Conservation (phyloP, 2,888 invertebrate species). For the Drosophila hawaiiensis region DNA sequence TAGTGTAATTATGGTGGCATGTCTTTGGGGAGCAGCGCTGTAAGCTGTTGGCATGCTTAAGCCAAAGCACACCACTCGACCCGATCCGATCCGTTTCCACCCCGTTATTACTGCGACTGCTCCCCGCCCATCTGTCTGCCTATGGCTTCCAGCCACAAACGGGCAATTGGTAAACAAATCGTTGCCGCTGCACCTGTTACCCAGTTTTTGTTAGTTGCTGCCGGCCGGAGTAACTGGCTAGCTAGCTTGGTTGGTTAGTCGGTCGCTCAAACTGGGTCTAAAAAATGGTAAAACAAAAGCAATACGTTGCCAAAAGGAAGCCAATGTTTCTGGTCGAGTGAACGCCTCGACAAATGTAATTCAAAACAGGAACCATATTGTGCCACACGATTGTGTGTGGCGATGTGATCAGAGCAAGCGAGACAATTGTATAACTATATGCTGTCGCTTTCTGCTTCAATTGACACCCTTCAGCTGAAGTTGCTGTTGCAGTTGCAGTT, state of each 20-base stretch:
- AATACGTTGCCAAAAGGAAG: conserved; percentile 64
- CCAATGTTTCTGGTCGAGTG: conserved; percentile 78
- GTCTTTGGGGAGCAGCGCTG: conserved; percentile 23
- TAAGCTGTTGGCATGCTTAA: conserved; percentile 30
- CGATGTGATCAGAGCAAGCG: conserved; percentile 16
- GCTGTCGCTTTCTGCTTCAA: conserved; percentile 73
- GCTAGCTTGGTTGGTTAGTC: conserved; percentile 71
- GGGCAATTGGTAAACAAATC: conserved; percentile 60
- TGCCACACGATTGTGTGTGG: conserved; percentile 28
- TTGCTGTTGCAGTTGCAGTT: conserved; percentile 41
- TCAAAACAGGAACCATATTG: conserved; percentile 78
- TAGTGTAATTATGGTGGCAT: conserved; percentile 46
- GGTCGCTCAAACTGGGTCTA: conserved; percentile 72
- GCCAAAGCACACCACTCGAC: conserved; percentile 8
- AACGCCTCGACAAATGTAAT: conserved; percentile 68
- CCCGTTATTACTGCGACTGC: conserved; percentile 31
- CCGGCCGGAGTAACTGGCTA: conserved; percentile 11
- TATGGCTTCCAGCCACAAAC: conserved; percentile 71
- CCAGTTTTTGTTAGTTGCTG: conserved; percentile 59
- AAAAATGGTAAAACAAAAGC: conserved; percentile 33
- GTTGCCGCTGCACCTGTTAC: conserved; percentile 71
- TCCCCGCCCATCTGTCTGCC: conserved; percentile 24
- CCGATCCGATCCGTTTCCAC: conserved; percentile 5
- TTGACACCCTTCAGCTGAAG: conserved; percentile 69
- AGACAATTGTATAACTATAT: conserved; percentile 25